These are phyloP conservation scores for Protobothrops mucrosquamatus DNA, from an alignment of 2,113 vertebrate species.

Conservation along the genomic window DNA sequence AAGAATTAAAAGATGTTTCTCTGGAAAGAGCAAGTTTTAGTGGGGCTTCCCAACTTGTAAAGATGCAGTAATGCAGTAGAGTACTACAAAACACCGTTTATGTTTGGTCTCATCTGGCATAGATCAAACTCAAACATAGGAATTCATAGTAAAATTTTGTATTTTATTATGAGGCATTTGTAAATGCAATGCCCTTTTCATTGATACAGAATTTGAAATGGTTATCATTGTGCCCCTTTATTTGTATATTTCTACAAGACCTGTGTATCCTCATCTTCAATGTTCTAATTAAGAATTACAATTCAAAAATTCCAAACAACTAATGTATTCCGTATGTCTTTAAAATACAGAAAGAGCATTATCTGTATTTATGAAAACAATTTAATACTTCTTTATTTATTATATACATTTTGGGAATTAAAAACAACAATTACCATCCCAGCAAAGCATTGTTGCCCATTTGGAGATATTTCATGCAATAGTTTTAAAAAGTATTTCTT, in stretches of 20 bases:
- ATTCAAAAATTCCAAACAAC: conserved; percentile 12
- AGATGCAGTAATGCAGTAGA: background rate
- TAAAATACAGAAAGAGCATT: conserved; percentile 15
- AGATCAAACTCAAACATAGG: background rate
- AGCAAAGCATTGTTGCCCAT: conserved; percentile 5
- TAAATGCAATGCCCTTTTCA: background rate
- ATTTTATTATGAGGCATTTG: background rate
- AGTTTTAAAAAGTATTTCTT: background rate
- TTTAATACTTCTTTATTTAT: background rate
- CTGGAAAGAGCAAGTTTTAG: background rate
- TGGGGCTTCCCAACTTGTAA: background rate
- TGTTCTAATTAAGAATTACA: conserved; percentile 11
- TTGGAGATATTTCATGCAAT: conserved; percentile 18
- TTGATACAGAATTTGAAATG: background rate
- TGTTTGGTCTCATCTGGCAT: background rate
- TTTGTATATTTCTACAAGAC: conserved; percentile 33
- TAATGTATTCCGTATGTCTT: conserved; percentile 7
- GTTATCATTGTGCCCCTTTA: background rate
- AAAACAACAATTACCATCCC: conserved; percentile 31
- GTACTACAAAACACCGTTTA: background rate
- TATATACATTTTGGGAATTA: conserved; percentile 23
- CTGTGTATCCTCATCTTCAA: conserved; percentile 15
- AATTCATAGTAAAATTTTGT: background rate
- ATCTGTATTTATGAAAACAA: background rate
- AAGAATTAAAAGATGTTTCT: background rate